phyloP scores from a whole-genome alignment of 2,113 vertebrate species.

The Pterophyllum scalare region DNA sequence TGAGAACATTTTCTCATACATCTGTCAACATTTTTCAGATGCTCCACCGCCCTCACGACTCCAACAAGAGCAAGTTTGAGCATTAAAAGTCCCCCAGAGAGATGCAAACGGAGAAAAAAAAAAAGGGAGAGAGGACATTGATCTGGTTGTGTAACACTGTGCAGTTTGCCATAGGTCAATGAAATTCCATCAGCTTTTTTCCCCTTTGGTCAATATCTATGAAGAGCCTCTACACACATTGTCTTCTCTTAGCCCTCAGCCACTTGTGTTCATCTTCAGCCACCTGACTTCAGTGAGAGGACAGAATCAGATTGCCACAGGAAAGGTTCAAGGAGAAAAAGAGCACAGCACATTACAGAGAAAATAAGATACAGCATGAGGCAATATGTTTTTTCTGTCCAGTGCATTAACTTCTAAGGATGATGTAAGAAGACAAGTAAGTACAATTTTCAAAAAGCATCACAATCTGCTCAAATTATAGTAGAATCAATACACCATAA shows the following conservation, averaged over 20 bases:
- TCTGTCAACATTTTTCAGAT: constrained; percentile 52
- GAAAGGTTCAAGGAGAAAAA: constrained; percentile 25
- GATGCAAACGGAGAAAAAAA: constrained; percentile 8
- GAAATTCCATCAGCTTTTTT: constrained; percentile 70
- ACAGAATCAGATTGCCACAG: constrained; percentile 14
- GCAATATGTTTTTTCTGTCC: background rate
- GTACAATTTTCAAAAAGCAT: background rate
- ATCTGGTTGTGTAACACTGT: constrained; percentile 71
- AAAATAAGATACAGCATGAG: constrained; percentile 1
- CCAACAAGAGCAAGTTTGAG: constrained; percentile 50
- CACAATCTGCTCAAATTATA: background rate
- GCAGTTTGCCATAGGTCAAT: constrained; percentile 73
- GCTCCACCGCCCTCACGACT: constrained; percentile 7
- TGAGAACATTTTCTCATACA: constrained; percentile 38
- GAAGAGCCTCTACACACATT: constrained; percentile 43
- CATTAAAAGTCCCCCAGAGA: constrained; percentile 63
- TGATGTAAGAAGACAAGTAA: background rate
- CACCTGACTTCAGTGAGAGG: constrained; percentile 9
- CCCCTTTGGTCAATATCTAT: constrained; percentile 72
- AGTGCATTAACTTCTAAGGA: background rate
- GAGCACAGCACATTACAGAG: constrained; percentile 4
- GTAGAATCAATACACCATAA: background rate
- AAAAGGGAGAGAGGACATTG: constrained; percentile 64
- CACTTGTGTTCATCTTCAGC: constrained; percentile 44
- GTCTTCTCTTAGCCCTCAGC: constrained; percentile 49